Base-by-base conservation (phyloP, 2,888 invertebrate genomes). In the Fabriciana adippe region DNA sequence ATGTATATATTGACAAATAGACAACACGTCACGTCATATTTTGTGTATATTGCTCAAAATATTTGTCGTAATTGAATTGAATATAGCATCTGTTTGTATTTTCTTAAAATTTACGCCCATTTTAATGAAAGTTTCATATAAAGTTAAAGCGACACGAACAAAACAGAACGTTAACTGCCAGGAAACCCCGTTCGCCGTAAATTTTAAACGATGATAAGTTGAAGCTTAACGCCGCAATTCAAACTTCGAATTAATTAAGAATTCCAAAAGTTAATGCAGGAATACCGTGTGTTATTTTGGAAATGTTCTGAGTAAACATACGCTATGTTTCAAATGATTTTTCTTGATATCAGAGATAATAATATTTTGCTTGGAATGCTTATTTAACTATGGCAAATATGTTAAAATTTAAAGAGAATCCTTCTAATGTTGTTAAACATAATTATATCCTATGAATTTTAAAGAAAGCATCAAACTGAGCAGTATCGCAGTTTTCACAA, bases 161-260 rank as follows among this genome's bases (percentile, higher is more conserved):
- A 54, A 53, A 35, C 35, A 60, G 48, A 66, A 60, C 54, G 56
- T 47, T 51, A 59, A 66, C 65, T 59, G 54, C 59, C 35, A 59
- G 50, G 61, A 61, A 61, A 61, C 61, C 50, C 48, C 61, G 35
- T 59, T 66, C 51, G 53, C 65, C 31, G 59, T 54, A 59, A 66
- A 53, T 59, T 66, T 66, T 66, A 66, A 66, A 59, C 59, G 65
- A 59, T 54, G 65, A 66, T 66, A 53, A 66, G 59, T 59, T 66
- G 59, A 54, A 59, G 66, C 59, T 47, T 60, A 60, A 60, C 31
- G 66, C 83, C 79, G 83, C 82, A 88, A 87, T 89, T 88, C 83
- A 83, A 87, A 86, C 85, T 87, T 85, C 82, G 84, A 83, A 87
- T 87, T 86, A 82, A 87, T 85, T 85, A 86, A 81, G 81, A 87